Conservation (phyloP, 2,888 invertebrate species). For the Capitulum mitella region DNA sequence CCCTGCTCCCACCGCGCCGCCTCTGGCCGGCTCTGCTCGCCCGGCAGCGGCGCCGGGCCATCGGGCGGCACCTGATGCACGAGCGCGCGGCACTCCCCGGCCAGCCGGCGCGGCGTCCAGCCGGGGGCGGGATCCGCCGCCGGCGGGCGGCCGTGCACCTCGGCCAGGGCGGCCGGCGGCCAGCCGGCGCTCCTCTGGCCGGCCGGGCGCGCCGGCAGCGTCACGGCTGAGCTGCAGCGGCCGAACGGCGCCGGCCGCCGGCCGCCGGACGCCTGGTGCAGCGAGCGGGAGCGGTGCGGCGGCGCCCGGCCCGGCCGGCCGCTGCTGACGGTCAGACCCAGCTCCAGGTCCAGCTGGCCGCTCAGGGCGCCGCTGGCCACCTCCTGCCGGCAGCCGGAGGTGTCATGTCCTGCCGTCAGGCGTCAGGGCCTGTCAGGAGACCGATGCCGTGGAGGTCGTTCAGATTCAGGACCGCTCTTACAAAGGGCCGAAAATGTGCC, state of each 20-base stretch:
- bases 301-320: not conserved
- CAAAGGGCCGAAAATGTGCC: too few relatives aligned
- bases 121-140: too few relatives aligned
- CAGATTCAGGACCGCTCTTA: too few relatives aligned
- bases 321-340: not conserved
- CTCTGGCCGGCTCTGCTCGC: not conserved
- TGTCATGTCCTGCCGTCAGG: too few relatives aligned
- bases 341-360: conserved; percentile 1
- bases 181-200: not conserved
- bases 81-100: not conserved
- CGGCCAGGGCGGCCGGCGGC: not conserved
- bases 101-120: not conserved
- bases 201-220: not conserved
- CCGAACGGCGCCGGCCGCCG: not conserved
- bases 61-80: not conserved
- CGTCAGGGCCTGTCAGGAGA: too few relatives aligned
- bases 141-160: not conserved
- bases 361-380: not conserved
- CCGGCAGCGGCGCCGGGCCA: not conserved
- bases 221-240: not conserved
- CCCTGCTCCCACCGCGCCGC: not conserved
- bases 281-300: not conserved
- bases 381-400: not conserved
- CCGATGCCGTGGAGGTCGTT: too few relatives aligned
- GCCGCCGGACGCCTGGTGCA: not conserved